Conservation (phyloP, 2,113 vertebrate genomes). For the Aspiorhynchus laticeps region DNA sequence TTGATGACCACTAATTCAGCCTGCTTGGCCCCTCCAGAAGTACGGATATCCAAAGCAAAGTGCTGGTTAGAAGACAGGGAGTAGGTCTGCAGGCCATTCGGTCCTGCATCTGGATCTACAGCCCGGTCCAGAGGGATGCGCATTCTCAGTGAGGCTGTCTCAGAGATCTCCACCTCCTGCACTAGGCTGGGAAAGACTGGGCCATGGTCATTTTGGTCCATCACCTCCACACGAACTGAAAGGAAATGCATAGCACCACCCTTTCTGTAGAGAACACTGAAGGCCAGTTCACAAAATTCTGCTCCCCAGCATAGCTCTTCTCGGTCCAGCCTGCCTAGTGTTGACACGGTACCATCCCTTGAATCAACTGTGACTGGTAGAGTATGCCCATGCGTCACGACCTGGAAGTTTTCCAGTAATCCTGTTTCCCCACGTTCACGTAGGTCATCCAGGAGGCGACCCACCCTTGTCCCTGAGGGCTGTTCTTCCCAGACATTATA, state of each 20-base stretch:
- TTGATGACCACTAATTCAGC: slow-evolving; percentile 85
- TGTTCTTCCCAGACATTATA: slow-evolving; percentile 89
- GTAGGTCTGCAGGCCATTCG: slow-evolving; percentile 83
- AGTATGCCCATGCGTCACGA: slow-evolving; percentile 78
- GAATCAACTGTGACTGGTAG: slow-evolving; percentile 79
- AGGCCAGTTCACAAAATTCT: slow-evolving; percentile 84
- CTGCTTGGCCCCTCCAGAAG: slow-evolving; percentile 79
- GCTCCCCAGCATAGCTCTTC: slow-evolving; percentile 85
- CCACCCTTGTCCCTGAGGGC: slow-evolving; percentile 80
- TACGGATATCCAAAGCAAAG: slow-evolving; percentile 83
- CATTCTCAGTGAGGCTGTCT: slow-evolving; percentile 80
- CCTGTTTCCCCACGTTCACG: slow-evolving; percentile 69
- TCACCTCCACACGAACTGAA: slow-evolving; percentile 84
- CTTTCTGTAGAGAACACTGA: slow-evolving; percentile 83
- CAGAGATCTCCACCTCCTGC: slow-evolving; percentile 91
- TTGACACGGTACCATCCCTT: slow-evolving; percentile 80
- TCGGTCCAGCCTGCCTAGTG: slow-evolving; percentile 81
- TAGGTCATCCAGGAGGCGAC: slow-evolving; percentile 80
- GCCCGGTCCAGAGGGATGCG: slow-evolving; percentile 89
- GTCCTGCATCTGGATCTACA: slow-evolving; percentile 81
- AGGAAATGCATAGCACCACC: slow-evolving; percentile 73
- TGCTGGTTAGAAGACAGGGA: slow-evolving; percentile 82
- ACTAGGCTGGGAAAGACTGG: slow-evolving; percentile 80
- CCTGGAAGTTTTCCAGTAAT: slow-evolving; percentile 77
- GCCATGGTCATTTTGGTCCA: slow-evolving; percentile 89